phyloP scores from a whole-genome alignment of 64 coral and sea anemone genomes.

The Trachythela sp. region DNA sequence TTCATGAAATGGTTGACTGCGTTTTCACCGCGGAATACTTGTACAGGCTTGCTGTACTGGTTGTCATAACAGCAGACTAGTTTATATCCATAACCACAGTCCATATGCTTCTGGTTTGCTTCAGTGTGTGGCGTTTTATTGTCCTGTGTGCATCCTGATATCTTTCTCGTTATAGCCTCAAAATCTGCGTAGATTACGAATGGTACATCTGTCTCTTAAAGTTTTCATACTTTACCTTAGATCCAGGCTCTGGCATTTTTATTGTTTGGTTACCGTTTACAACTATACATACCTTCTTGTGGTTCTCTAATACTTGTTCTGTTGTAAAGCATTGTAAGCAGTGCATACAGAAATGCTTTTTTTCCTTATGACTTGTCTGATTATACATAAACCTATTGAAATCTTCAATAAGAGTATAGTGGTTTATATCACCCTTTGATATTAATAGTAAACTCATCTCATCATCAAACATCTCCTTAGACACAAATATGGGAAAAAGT shows the following conservation, averaged over 20 bases:
- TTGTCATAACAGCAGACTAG: background rate
- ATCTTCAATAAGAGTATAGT: background rate
- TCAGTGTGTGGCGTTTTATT: background rate
- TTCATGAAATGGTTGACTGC: background rate
- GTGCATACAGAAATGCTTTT: background rate
- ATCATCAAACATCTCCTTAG: background rate
- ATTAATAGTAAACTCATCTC: background rate
- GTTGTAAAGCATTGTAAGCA: background rate
- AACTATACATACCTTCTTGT: background rate
- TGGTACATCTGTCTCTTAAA: background rate
- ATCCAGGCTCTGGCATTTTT: background rate
- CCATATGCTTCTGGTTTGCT: background rate
- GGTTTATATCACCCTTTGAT: background rate
- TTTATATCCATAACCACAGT: background rate
- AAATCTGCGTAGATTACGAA: constrained; percentile 3
- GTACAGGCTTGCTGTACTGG: background rate
- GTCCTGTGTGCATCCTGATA: background rate
- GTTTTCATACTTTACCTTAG: background rate
- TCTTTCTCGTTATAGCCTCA: background rate
- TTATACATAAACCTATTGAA: background rate
- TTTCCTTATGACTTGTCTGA: background rate
- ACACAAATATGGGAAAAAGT: background rate
- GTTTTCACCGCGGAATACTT: background rate
- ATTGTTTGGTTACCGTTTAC: background rate
- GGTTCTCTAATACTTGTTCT: background rate